Base-by-base conservation (phyloP, 2,797 vertebrate genomes). In the Psittacula echo region DNA sequence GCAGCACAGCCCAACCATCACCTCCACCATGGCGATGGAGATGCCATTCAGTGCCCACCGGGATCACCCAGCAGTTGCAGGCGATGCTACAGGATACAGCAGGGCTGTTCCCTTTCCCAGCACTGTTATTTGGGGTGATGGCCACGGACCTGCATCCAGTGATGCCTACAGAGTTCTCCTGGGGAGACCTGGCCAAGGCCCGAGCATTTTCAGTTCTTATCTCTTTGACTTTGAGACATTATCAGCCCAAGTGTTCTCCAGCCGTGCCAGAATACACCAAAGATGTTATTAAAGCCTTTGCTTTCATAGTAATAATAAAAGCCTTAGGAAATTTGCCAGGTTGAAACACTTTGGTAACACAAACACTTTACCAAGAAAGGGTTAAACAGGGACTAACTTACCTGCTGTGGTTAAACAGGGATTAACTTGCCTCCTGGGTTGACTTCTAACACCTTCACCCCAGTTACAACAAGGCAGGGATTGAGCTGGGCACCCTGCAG, bases 1-100 rank as follows among this genome's bases (percentile, higher is more conserved):
- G 0, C 66, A 64, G 47, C 26, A 44, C 6, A 6, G 68, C 14
- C 2, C 39, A 68, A 2, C 13, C 42, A 26, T 41, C 9, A 0
- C 37, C 32, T 45, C 65, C 5, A 6, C 8, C 0, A 0, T 0
- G 1, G 27, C 1, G 0, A 1, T 2, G 41, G 79, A 32, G 68
- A 8, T 42, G 15, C 29, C 56, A 18, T 2, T 48, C 2, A 0
- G 65, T 19, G 30, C 65, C 70, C 68, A 5, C 18, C 12, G 71
- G 82, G 37, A 47, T 47, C 7, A 0, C n/a, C 34, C 4, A 0
- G 14, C 41, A 71, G 70, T 51, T 17, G 41, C 53, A 15, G 7
- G 26, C 0, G 0, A 19, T 58, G 68, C 13, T 26, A 23, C 11
- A 9, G 65, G 66, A 65, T 19, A 26, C 1, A 1, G 21, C 27